phyloP scores from a whole-genome alignment of 2,888 invertebrate species.

The Leucoma salicis region DNA sequence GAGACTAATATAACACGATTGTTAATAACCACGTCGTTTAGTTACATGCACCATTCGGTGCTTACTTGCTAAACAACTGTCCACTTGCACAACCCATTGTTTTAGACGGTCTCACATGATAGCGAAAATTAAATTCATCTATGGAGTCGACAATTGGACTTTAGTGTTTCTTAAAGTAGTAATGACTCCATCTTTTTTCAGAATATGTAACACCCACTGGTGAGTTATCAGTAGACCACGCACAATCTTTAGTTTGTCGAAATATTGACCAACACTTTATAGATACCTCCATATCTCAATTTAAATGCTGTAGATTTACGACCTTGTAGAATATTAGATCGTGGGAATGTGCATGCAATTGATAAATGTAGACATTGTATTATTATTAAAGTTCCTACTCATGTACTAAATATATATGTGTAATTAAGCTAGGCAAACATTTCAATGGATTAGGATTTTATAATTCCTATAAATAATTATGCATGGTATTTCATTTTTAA shows the following conservation, averaged over 20 bases:
- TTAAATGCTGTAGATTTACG: constrained; percentile 13
- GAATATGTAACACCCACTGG: constrained; percentile 81
- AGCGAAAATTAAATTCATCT: constrained; percentile 57
- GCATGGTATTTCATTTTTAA: not conserved
- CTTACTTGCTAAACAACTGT: constrained; percentile 29
- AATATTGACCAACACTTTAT: constrained; percentile 27
- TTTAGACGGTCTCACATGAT: constrained; percentile 32
- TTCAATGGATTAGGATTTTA: not conserved
- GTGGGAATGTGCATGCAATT: constrained; percentile 12
- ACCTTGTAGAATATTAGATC: constrained; percentile 7
- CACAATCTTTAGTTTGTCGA: constrained; percentile 52
- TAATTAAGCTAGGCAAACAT: not conserved
- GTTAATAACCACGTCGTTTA: no score
- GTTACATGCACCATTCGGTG: no score
- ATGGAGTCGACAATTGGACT: constrained; percentile 76
- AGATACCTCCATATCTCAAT: constrained; percentile 11
- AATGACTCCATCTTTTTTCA: constrained; percentile 82
- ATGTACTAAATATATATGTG: no score
- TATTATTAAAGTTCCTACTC: not conserved
- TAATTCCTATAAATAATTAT: not conserved
- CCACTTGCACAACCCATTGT: constrained; percentile 31
- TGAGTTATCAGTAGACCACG: constrained; percentile 69
- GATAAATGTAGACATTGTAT: not conserved
- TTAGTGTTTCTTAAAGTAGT: constrained; percentile 67
- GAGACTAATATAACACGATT: constrained; percentile 6